These are phyloP conservation scores for Kryptolebias marmoratus DNA, from an alignment of 2,113 vertebrate genomes.

Conservation along the genomic window DNA sequence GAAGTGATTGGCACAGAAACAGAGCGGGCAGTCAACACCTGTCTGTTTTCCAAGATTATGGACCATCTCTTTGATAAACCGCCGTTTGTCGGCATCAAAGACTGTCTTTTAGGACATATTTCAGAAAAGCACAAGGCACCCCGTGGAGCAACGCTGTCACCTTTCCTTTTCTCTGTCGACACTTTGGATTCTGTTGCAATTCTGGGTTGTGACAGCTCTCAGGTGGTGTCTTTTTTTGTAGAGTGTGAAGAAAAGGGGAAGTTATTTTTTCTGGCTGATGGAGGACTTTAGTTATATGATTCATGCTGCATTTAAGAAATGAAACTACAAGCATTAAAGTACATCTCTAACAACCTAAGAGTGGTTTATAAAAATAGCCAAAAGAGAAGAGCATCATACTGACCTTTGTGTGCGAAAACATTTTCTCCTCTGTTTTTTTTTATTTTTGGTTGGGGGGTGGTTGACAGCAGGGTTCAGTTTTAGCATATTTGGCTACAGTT, in stretches of 20 bases:
- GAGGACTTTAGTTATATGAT: not conserved
- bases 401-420: not conserved
- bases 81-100: conserved; percentile 51
- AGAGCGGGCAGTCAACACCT: conserved; percentile 48
- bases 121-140: conserved; percentile 29
- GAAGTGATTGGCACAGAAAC: conserved; percentile 33
- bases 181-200: conserved; percentile 30
- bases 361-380: not conserved
- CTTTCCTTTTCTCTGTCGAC: conserved; percentile 25
- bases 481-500: not conserved
- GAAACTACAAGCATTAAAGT: not conserved
- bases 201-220: conserved; percentile 23
- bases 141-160: conserved; percentile 13
- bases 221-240: conserved; percentile 2
- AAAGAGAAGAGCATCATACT: not conserved
- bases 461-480: not conserved
- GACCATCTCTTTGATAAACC: conserved; percentile 49
- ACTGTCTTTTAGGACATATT: conserved; percentile 25
- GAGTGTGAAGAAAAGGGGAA: conserved; percentile 9
- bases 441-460: no score
- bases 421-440: not conserved
- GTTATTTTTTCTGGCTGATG: no score
- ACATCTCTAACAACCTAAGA: not conserved
- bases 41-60: conserved; percentile 40
- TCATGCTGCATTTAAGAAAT: conserved; percentile 2